Evolutionary conservation across 2,888 invertebrate genomes (phyloP).

Genomic region (Galeruca laticollis): DNA sequence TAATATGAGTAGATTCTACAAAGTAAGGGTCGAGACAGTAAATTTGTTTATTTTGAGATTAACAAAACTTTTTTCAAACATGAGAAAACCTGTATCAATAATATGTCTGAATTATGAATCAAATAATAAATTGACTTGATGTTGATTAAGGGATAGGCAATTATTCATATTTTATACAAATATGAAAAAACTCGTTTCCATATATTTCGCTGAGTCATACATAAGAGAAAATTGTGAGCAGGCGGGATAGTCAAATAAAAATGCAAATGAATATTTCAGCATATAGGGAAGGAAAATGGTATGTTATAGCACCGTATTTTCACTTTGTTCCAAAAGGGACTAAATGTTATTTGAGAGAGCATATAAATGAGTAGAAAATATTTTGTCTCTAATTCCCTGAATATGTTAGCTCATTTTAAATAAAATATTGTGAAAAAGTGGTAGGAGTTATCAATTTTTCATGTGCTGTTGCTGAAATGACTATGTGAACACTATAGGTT

Average conservation of each 20-base stretch:
- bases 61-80: not conserved
- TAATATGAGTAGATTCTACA: too few species aligned
- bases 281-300: not conserved
- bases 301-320: constrained; percentile 14
- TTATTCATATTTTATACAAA: not conserved
- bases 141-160: too few species aligned
- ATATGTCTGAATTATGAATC: too few species aligned
- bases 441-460: too few species aligned
- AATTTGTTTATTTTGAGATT: too few species aligned
- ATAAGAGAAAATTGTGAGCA: not conserved
- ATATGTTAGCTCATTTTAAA: not conserved
- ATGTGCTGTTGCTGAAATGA: too few species aligned
- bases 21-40: too few species aligned
- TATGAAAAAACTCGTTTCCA: constrained; percentile 3
- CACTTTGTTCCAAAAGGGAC: not conserved
- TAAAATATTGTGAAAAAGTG: not conserved
- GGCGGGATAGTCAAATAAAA: not conserved
- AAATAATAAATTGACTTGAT: too few species aligned
- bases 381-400: not conserved
- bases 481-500: too few species aligned
- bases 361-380: not conserved
- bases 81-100: too few species aligned
- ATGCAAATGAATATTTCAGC: constrained; percentile 19
- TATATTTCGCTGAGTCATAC: not conserved
- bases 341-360: not conserved